A percentile compares a stretch with the other conserved stretches of the same genome.
Conservation (phyloP, 1,140 invertebrate species). For the Camponotus floridanus region DNA sequence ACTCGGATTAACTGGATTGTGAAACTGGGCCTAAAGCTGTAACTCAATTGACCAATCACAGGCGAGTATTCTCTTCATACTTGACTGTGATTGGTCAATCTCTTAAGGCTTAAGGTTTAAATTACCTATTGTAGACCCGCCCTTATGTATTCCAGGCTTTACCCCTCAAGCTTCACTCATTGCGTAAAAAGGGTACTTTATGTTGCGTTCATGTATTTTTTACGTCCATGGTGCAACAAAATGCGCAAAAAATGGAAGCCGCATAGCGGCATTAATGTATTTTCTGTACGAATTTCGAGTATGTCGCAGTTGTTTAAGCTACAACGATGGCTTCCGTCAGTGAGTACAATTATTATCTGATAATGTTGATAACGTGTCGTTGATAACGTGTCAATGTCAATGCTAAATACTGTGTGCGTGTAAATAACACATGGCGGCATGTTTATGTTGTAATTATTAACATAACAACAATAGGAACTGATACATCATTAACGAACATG, state of each 20-base stretch:
- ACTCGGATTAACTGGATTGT: too few species aligned
- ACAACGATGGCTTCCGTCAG: constrained; percentile 35
- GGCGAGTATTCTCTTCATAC: too few species aligned
- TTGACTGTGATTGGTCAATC: too few species aligned
- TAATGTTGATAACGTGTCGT: not conserved
- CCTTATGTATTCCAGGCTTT: too few species aligned
- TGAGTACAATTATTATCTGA: constrained; percentile 7
- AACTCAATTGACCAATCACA: too few species aligned
- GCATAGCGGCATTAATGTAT: not conserved
- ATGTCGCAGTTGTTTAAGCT: not conserved
- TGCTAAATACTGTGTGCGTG: not conserved
- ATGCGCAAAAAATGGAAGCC: not conserved
- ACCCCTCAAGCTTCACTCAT: too few species aligned
- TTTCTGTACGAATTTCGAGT: not conserved
- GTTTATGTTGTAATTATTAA: not conserved
- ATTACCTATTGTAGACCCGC: too few species aligned
- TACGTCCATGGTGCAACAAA: not conserved
- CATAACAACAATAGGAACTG: not conserved
- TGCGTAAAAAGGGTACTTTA: too few species aligned
- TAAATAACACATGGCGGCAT: not conserved
- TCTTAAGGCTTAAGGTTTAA: too few species aligned
- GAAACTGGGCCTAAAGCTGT: too few species aligned
- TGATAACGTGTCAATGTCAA: not conserved
- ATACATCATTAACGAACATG: not conserved
- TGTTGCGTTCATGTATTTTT: too few species aligned